Base-by-base conservation (phyloP, 2,113 vertebrate species). In the Rhinoptilus africanus region DNA sequence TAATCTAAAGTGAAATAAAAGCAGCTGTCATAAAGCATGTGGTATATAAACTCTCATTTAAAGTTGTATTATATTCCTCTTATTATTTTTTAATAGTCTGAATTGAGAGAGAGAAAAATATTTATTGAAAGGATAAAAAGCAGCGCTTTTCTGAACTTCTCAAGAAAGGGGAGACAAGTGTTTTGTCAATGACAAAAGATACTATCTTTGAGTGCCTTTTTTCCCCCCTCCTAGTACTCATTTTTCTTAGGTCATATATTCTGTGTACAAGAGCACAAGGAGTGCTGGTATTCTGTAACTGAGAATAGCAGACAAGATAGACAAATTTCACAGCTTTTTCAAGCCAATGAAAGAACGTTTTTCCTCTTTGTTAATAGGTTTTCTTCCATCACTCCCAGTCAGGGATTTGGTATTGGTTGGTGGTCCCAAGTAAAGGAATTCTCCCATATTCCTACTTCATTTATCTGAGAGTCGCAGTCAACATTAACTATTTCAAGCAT, bases 1-100 rank as follows among this genome's bases (percentile, higher is more conserved):
- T 98, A 98, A 98, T 97, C 96, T 98, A 91, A 98, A 97, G 80
- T 96, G 96, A 98, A 98, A 98, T 96, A 97, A 97, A 98, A 98
- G 95, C 97, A 97, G 97, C 97, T 98, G 97, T 96, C 86, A 75
- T 96, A 96, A 98, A 93, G 86, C 96, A 98, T 95, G 96, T 84
- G 94, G 85, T 88, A 77, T 97, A 97, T 96, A 98, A 97, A 95
- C 50, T 97, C 85, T 92, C 72, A 96, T 97, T 96, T 94, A 97
- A 96, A 92, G 73, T 88, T 97, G 74, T 94, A 96, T 96, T 97
- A 11, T 93, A 95, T 96, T 97, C 95, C 79, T 97, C 71, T 92
- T 97, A 96, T 97, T 98, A 94, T 98, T 97, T 97, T 98, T 97
- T 97, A 97, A 97, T 96, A 95, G 75, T 91, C 64, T 96, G 85